These are phyloP conservation scores for Rhingia rostrata DNA, from an alignment of 2,888 invertebrate genomes.

Conservation along the genomic window DNA sequence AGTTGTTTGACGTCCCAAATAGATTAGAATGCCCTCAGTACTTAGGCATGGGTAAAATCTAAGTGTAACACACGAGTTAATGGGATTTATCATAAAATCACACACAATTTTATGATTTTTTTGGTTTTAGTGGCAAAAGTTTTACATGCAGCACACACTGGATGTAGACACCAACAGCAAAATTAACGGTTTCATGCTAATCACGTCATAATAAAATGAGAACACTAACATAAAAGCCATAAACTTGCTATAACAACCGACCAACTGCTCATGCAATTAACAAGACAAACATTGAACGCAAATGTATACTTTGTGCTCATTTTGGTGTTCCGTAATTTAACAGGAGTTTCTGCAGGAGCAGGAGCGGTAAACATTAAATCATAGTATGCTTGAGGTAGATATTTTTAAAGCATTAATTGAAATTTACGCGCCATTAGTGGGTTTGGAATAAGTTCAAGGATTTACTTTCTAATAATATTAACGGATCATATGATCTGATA, in stretches of 20 bases:
- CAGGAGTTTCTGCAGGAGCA: not conserved
- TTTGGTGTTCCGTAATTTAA: conserved; percentile 1
- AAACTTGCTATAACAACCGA: not conserved
- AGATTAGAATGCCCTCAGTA: conserved; percentile 7
- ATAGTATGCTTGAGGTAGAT: too few relatives aligned
- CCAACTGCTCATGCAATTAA: conserved; percentile 29
- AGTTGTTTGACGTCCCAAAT: too few relatives aligned
- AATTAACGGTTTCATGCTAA: conserved; percentile 42
- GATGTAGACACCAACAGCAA: not conserved
- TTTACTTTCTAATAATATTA: too few relatives aligned
- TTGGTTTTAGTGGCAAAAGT: conserved; percentile 12
- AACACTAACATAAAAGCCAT: conserved; percentile 10
- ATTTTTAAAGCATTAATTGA: too few relatives aligned
- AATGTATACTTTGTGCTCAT: conserved; percentile 32
- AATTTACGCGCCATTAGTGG: too few relatives aligned
- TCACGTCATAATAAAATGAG: conserved; percentile 33
- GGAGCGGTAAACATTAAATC: not conserved
- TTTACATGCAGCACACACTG: conserved; percentile 4
- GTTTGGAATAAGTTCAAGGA: too few relatives aligned
- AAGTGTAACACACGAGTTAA: conserved; percentile 10
- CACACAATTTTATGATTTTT: conserved; percentile 17
- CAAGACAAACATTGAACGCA: conserved; percentile 47
- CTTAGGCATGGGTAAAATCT: conserved; percentile 1
- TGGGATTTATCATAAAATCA: conserved; percentile 19
- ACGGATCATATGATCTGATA: too few relatives aligned